Evolutionary conservation across 2,797 vertebrate genomes (phyloP).

Genomic region (Chaetodon trifasciatus): DNA sequence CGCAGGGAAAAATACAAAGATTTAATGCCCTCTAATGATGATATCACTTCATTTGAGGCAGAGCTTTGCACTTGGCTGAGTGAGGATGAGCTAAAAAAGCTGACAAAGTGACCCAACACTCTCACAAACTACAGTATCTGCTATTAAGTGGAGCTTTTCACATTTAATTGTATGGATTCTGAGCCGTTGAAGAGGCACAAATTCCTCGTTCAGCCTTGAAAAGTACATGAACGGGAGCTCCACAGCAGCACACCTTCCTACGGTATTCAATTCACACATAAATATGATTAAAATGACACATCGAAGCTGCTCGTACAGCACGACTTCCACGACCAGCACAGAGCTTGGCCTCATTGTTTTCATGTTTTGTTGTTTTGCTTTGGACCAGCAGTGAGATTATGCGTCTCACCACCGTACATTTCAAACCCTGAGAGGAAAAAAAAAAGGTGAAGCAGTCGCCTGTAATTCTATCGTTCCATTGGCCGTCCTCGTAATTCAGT

Average conservation of each 20-base stretch:
- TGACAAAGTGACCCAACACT: conserved; percentile 8
- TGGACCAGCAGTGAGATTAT: background rate
- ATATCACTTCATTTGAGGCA: conserved; percentile 10
- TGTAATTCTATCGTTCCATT: background rate
- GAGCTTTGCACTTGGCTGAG: conserved; percentile 19
- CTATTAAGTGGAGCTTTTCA: conserved; percentile 7
- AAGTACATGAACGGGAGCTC: background rate
- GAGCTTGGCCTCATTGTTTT: background rate
- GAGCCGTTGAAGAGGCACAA: conserved; percentile 3
- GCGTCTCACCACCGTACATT: background rate
- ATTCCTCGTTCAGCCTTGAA: background rate
- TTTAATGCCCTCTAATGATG: conserved; percentile 64
- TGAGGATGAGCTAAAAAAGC: background rate
- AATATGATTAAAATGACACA: background rate
- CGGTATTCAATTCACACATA: background rate
- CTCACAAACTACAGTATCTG: background rate
- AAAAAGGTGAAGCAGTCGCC: background rate
- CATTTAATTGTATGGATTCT: background rate
- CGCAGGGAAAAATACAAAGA: conserved; percentile 14
- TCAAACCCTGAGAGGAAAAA: background rate
- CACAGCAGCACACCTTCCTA: background rate
- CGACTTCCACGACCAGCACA: conserved; percentile 12
- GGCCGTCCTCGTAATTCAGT: conserved; percentile 23
- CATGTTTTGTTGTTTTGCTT: conserved; percentile 5
- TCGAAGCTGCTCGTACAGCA: background rate